Evolutionary conservation across 2,113 vertebrate genomes (phyloP).

Genomic region (Percina caprodes): DNA sequence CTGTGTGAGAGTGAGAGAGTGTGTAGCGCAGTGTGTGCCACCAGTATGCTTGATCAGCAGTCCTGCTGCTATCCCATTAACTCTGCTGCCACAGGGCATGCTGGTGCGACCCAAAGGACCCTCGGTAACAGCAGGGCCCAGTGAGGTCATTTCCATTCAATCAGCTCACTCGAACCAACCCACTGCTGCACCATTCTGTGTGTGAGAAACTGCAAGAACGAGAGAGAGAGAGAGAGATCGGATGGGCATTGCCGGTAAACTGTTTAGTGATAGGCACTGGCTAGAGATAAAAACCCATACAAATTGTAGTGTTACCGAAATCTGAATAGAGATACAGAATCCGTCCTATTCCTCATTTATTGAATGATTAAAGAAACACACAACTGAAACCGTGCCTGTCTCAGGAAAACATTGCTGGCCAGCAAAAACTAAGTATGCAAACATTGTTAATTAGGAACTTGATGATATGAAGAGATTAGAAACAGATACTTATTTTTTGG

Average conservation of each 20-base stretch:
- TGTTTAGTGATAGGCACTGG: neutral
- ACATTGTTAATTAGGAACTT: neutral
- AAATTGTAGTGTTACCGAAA: neutral
- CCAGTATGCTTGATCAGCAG: constrained; percentile 75
- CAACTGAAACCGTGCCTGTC: neutral
- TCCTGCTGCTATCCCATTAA: constrained; percentile 77
- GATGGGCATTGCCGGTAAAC: neutral
- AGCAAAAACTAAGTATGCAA: neutral
- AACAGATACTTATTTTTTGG: no score
- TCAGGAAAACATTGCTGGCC: neutral
- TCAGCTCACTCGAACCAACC: constrained; percentile 43
- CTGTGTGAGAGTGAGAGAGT: constrained; percentile 18
- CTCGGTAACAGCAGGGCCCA: constrained; percentile 68
- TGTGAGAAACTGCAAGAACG: neutral
- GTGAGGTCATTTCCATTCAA: constrained; percentile 73
- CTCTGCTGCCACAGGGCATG: constrained; percentile 66
- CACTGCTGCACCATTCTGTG: constrained; percentile 25
- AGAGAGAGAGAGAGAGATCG: neutral
- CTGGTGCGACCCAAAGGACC: constrained; percentile 69
- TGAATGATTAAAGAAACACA: neutral
- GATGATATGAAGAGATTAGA: no score
- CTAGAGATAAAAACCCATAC: neutral
- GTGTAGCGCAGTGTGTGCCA: constrained; percentile 45
- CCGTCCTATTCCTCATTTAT: neutral
- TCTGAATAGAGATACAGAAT: neutral